These are phyloP conservation scores for Mycteria americana DNA, from an alignment of 2,797 vertebrate species.

Conservation along the genomic window DNA sequence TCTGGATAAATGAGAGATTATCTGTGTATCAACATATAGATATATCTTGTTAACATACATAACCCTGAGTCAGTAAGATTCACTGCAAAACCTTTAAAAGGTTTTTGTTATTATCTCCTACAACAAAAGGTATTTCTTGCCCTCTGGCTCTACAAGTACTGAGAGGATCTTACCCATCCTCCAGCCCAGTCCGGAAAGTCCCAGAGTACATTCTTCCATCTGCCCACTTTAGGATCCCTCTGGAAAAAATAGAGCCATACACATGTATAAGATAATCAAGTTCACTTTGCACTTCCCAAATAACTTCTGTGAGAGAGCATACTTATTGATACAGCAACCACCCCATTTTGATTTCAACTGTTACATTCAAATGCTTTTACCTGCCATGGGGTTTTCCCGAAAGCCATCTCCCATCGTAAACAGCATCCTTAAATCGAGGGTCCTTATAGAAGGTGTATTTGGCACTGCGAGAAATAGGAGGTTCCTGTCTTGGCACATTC, in stretches of 20 bases:
- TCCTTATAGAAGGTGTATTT: constrained; percentile 96
- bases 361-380: constrained; percentile 68
- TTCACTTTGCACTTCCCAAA: not conserved
- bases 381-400: constrained; percentile 92
- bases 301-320: not conserved
- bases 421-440: constrained; percentile 89
- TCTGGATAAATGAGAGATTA: not conserved
- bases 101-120: not conserved
- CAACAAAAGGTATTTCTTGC: not conserved
- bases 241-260: constrained; percentile 59
- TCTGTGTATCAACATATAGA: not conserved
- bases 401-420: constrained; percentile 91
- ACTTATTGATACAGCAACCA: not conserved
- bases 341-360: not conserved
- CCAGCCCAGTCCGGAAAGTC: constrained; percentile 88
- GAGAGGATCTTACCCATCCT: constrained; percentile 87
- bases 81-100: not conserved
- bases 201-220: constrained; percentile 92
- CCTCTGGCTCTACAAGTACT: not conserved
- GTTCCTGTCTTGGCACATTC: constrained; percentile 81
- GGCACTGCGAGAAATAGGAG: constrained; percentile 89
- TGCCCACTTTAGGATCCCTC: constrained; percentile 91
- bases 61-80: not conserved
- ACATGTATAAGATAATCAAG: not conserved
- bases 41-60: not conserved